These are phyloP conservation scores for Erinaceus europaeus DNA, from an alignment of 2,113 vertebrate species.

Conservation along the genomic window DNA sequence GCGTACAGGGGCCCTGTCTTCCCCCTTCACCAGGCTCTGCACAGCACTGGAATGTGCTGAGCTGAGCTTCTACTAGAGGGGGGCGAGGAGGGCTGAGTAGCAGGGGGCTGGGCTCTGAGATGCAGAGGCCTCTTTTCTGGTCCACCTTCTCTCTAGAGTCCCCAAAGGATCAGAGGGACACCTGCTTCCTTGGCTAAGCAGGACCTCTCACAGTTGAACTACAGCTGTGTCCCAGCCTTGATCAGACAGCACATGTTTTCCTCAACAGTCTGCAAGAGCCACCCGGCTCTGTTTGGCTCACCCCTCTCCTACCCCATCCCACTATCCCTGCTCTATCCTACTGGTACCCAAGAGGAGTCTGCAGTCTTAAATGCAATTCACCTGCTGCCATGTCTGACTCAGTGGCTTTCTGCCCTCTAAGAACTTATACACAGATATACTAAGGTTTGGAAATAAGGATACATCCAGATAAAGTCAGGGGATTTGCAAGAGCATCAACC, in stretches of 20 bases:
- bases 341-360: neutral
- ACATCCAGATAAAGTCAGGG: neutral
- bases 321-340: neutral
- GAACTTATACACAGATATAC: neutral
- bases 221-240: neutral
- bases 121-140: neutral
- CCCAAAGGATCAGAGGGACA: neutral
- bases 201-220: neutral
- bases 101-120: neutral
- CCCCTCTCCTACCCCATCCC: neutral
- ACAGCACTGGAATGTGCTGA: neutral
- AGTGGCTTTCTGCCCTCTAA: too few relatives aligned
- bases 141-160: neutral
- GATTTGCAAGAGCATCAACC: neutral
- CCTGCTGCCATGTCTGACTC: too few relatives aligned
- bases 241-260: neutral
- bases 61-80: slow-evolving; percentile 32
- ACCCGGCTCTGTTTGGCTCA: neutral
- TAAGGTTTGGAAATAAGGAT: neutral
- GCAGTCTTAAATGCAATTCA: too few relatives aligned
- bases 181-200: neutral
- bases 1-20: neutral
- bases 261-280: neutral
- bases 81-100: slow-evolving; percentile 18
- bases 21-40: neutral